Conservation (phyloP, 2,888 invertebrate genomes). For the Tetropium fuscum region DNA sequence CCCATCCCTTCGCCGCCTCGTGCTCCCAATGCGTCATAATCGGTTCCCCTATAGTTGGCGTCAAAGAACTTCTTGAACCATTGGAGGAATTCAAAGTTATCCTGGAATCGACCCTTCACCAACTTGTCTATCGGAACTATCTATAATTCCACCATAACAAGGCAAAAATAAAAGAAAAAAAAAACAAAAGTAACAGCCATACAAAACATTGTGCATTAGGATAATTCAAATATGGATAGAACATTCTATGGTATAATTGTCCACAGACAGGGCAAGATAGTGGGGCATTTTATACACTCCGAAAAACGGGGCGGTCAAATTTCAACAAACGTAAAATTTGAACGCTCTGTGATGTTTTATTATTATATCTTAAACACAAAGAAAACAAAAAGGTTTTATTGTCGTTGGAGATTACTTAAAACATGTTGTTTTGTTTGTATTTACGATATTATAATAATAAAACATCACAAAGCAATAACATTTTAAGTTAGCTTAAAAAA, state of each 20-base stretch:
- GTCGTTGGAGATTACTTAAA: too few relatives aligned
- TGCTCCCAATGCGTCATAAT: constrained; percentile 91
- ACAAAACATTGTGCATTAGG: constrained; percentile 19
- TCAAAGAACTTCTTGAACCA: constrained; percentile 99
- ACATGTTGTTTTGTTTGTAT: too few relatives aligned
- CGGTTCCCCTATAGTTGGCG: constrained; percentile 96
- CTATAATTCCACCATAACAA: constrained; percentile 69
- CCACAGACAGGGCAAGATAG: too few relatives aligned
- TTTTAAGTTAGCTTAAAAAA: too few relatives aligned
- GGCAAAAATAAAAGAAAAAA: constrained; percentile 50
- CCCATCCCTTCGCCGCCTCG: constrained; percentile 90
- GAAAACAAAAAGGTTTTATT: too few relatives aligned
- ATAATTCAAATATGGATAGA: background rate
- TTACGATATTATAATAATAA: too few relatives aligned
- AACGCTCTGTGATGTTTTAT: too few relatives aligned
- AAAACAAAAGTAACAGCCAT: constrained; percentile 32
- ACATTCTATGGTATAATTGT: constrained; percentile 19
- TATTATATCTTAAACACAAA: too few relatives aligned
- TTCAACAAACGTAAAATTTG: too few relatives aligned
- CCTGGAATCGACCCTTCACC: constrained; percentile 98
- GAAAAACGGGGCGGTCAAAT: too few relatives aligned
- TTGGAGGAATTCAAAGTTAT: constrained; percentile 99
- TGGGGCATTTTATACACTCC: too few relatives aligned
- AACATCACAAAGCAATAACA: too few relatives aligned
- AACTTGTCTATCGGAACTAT: constrained; percentile 93